phyloP scores from a whole-genome alignment of 1,140 invertebrate genomes.

The Mya arenaria region DNA sequence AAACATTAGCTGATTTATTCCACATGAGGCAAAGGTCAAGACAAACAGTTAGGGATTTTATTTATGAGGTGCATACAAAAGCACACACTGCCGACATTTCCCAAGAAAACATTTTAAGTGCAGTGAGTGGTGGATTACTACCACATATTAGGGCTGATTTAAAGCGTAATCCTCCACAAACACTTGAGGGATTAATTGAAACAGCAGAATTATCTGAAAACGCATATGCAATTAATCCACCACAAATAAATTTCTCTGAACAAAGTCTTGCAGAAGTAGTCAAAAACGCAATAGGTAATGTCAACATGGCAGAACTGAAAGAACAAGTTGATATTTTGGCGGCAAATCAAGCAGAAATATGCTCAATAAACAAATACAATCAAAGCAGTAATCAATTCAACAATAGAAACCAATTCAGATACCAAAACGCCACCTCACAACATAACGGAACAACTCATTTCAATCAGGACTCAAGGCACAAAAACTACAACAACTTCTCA shows the following conservation, averaged over 20 bases:
- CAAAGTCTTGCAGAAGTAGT: neutral
- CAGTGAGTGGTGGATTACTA: neutral
- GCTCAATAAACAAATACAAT: neutral
- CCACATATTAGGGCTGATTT: slow-evolving; percentile 15
- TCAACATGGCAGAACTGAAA: neutral
- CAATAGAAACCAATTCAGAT: too few species aligned
- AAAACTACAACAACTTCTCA: neutral
- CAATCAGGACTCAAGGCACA: neutral
- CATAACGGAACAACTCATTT: neutral
- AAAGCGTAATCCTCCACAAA: neutral
- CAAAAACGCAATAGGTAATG: neutral
- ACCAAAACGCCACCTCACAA: too few species aligned
- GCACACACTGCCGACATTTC: neutral
- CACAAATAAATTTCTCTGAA: neutral
- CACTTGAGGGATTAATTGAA: neutral
- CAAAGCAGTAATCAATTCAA: too few species aligned
- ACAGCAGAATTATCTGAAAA: slow-evolving; percentile 20
- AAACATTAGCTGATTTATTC: neutral
- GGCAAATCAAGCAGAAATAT: neutral
- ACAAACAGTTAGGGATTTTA: slow-evolving; percentile 1
- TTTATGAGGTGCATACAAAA: neutral
- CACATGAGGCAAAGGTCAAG: neutral
- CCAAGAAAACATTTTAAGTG: neutral
- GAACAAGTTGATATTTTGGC: neutral
- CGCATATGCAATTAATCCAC: neutral